These are phyloP conservation scores for Argya squamiceps DNA, from an alignment of 2,797 vertebrate genomes.

Conservation along the genomic window DNA sequence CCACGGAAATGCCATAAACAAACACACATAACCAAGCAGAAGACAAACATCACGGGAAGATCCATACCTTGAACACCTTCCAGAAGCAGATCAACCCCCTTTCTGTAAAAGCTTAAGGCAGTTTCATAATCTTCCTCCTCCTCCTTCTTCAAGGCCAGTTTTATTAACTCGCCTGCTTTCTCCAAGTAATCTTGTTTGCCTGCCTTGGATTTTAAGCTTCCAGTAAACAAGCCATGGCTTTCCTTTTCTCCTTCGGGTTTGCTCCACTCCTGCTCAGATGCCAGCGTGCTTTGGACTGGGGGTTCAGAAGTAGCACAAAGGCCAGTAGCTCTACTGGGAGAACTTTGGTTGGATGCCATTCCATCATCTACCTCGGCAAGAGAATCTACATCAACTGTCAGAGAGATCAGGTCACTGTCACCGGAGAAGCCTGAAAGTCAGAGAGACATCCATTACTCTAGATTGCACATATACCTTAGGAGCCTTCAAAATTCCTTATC, in stretches of 20 bases:
- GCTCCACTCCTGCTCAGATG: conserved; percentile 80
- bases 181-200: conserved; percentile 89
- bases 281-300: conserved; percentile 36
- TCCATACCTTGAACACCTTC: conserved; percentile 92
- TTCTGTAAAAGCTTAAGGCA: conserved; percentile 90
- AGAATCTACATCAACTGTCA: conserved; percentile 89
- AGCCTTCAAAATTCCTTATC: background rate
- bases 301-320: conserved; percentile 74
- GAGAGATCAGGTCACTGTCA: conserved; percentile 89
- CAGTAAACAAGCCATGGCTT: conserved; percentile 81
- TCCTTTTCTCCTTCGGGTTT: conserved; percentile 75
- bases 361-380: conserved; percentile 91
- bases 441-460: background rate
- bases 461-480: background rate
- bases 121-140: conserved; percentile 89
- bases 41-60: background rate
- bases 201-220: conserved; percentile 79
- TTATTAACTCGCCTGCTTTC: conserved; percentile 89
- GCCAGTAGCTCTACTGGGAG: conserved; percentile 85
- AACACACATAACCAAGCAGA: background rate
- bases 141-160: conserved; percentile 90
- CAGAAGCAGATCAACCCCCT: conserved; percentile 90
- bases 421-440: conserved; percentile 85
- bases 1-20: background rate
- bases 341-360: conserved; percentile 93